Evolutionary conservation across 2,113 vertebrate species (phyloP).

Genomic region (Pachypanchax playfairii): DNA sequence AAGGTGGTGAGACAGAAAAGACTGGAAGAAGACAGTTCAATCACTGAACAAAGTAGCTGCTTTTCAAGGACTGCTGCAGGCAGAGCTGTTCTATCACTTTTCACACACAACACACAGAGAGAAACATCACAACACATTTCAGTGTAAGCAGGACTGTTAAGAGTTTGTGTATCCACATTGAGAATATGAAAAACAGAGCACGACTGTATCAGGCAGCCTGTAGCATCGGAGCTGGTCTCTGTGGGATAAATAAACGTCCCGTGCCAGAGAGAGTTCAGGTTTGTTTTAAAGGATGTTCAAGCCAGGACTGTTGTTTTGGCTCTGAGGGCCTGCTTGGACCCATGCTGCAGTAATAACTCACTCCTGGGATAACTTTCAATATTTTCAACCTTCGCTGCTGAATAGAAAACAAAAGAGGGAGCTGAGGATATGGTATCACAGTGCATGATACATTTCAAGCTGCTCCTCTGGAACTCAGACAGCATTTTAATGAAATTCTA

Average conservation of each 20-base stretch:
- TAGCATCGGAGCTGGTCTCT: conserved; percentile 43
- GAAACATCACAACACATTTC: conserved; percentile 38
- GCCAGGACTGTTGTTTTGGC: conserved; percentile 67
- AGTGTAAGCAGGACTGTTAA: conserved; percentile 35
- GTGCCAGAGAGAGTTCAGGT: conserved; percentile 61
- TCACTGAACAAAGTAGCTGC: conserved; percentile 55
- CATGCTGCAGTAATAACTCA: conserved; percentile 67
- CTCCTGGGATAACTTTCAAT: conserved; percentile 68
- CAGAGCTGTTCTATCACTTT: conserved; percentile 48
- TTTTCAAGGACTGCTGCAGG: conserved; percentile 55
- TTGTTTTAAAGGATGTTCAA: conserved; percentile 67
- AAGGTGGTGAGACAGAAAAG: conserved; percentile 5
- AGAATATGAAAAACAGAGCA: conserved; percentile 56
- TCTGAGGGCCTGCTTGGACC: conserved; percentile 59
- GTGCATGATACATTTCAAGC: neutral
- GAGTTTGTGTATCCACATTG: conserved; percentile 41
- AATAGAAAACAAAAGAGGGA: conserved; percentile 57
- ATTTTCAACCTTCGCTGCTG: conserved; percentile 56
- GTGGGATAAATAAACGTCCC: conserved; percentile 64
- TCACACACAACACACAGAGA: conserved; percentile 17
- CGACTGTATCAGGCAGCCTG: conserved; percentile 46
- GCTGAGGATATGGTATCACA: conserved; percentile 12
- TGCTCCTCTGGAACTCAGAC: conserved; percentile 16
- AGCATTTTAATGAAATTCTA: conserved; percentile 36
- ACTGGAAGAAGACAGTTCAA: conserved; percentile 33